A percentile compares a stretch with the other conserved stretches of the same genome.
phyloP scores from a whole-genome alignment of 2,888 invertebrate genomes.

The Linnaemya tessellans region DNA sequence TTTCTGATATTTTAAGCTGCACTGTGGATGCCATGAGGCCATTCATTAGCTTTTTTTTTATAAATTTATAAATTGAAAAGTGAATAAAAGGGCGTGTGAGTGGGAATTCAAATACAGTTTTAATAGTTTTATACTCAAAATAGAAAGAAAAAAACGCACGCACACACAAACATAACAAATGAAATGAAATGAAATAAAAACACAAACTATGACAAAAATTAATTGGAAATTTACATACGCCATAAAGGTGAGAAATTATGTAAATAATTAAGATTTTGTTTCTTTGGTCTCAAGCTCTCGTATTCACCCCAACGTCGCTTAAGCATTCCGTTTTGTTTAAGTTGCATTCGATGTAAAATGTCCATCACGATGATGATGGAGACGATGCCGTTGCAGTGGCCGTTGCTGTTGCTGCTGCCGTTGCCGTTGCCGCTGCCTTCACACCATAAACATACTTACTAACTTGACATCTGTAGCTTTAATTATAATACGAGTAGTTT shows the following conservation, averaged over 20 bases:
- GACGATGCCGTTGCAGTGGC: conserved; percentile 13
- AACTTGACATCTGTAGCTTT: conserved; percentile 31
- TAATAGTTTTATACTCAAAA: conserved; percentile 46
- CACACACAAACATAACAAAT: conserved; percentile 10
- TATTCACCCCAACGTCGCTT: background rate
- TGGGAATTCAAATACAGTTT: conserved; percentile 63
- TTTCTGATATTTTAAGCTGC: background rate
- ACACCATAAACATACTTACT: conserved; percentile 60
- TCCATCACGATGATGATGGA: conserved; percentile 7
- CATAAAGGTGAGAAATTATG: conserved; percentile 72
- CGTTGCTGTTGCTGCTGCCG: conserved; percentile 24
- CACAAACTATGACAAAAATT: conserved; percentile 52
- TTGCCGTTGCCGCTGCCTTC: conserved; percentile 33
- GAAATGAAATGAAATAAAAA: conserved; percentile 7
- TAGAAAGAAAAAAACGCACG: conserved; percentile 1
- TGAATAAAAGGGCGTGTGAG: conserved; percentile 68
- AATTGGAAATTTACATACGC: conserved; percentile 58
- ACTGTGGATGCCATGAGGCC: conserved; percentile 30
- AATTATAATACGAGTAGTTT: background rate
- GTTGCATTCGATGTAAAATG: conserved; percentile 24
- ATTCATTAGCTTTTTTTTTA: conserved; percentile 36
- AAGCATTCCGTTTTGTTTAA: background rate
- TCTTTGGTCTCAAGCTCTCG: background rate
- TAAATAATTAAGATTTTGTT: conserved; percentile 69
- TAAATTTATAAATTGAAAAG: conserved; percentile 44